phyloP scores from a whole-genome alignment of 1,140 invertebrate genomes.

The Pygmarrhopalites habei region DNA sequence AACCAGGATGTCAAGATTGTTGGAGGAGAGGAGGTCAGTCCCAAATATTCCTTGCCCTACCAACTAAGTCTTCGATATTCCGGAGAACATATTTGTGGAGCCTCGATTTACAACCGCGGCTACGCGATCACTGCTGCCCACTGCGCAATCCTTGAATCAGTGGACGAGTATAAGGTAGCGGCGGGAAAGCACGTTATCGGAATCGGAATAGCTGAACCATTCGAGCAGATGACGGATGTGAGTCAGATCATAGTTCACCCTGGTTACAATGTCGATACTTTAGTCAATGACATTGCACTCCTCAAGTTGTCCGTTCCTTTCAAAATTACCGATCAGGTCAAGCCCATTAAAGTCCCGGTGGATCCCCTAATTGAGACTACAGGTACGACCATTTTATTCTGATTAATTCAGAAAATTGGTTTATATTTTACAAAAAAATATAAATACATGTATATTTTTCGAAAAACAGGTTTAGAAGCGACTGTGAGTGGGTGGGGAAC shows the following conservation, averaged over 20 bases:
- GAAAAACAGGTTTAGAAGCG: too few relatives aligned
- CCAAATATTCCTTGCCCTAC: slow-evolving; percentile 40
- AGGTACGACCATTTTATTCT: background rate
- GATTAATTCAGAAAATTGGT: background rate
- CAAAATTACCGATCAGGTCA: slow-evolving; percentile 40
- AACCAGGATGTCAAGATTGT: slow-evolving; percentile 39
- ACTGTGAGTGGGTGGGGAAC: slow-evolving; percentile 5
- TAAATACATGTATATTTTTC: background rate
- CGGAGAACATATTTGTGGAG: slow-evolving; percentile 31
- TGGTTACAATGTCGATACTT: slow-evolving; percentile 40
- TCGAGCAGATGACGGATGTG: slow-evolving; percentile 16
- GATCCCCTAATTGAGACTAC: background rate
- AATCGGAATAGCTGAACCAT: slow-evolving; percentile 7
- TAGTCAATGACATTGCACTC: slow-evolving; percentile 50
- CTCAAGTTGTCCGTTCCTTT: slow-evolving; percentile 45
- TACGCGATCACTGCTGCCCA: slow-evolving; percentile 30
- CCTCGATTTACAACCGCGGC: slow-evolving; percentile 25
- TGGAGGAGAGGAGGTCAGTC: slow-evolving; percentile 35
- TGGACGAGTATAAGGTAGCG: slow-evolving; percentile 14
- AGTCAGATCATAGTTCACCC: slow-evolving; percentile 16
- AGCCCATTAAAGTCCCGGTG: slow-evolving; percentile 45
- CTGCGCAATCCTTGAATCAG: slow-evolving; percentile 9
- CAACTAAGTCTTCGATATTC: slow-evolving; percentile 14
- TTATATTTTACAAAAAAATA: background rate
- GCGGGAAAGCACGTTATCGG: slow-evolving; percentile 22